These are phyloP conservation scores for Aulostomus chinensis DNA, from an alignment of 2,797 vertebrate genomes.

Conservation along the genomic window DNA sequence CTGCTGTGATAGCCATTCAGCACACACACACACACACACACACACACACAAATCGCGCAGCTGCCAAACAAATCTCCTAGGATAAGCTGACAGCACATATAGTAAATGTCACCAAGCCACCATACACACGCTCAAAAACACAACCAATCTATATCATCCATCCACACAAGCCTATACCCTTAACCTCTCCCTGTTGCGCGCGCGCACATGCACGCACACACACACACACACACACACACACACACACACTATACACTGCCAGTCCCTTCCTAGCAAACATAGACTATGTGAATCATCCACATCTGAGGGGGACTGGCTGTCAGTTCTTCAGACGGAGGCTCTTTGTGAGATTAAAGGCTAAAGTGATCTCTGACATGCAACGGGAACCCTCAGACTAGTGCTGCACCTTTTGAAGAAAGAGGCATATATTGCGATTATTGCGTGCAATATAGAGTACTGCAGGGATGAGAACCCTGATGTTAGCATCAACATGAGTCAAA, in stretches of 20 bases:
- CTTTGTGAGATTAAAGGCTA: conserved; percentile 70
- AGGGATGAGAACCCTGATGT: too few species aligned
- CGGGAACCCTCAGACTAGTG: conserved; percentile 57
- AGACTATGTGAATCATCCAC: conserved; percentile 12
- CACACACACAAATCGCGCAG: conserved; percentile 43
- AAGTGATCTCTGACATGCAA: conserved; percentile 67
- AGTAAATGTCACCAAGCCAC: conserved; percentile 56
- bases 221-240: too few species aligned
- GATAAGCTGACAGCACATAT: conserved; percentile 55
- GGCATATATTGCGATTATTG: too few species aligned
- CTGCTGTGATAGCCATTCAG: conserved; percentile 38
- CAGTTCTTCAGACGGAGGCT: conserved; percentile 53
- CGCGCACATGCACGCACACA: too few species aligned
- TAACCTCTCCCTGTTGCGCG: too few species aligned
- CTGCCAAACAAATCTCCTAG: conserved; percentile 56
- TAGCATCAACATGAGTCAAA: too few species aligned
- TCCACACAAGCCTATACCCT: conserved; percentile 10
- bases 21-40: conserved; percentile 9
- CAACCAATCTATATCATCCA: conserved; percentile 39
- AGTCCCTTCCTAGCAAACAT: too few species aligned
- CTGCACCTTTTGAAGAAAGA: too few species aligned
- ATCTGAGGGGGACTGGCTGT: conserved; percentile 54
- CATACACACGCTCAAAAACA: conserved; percentile 24
- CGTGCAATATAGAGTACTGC: too few species aligned
- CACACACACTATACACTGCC: too few species aligned